Conservation (phyloP, 2,797 vertebrate genomes). For the Coccyzus lansbergi region DNA sequence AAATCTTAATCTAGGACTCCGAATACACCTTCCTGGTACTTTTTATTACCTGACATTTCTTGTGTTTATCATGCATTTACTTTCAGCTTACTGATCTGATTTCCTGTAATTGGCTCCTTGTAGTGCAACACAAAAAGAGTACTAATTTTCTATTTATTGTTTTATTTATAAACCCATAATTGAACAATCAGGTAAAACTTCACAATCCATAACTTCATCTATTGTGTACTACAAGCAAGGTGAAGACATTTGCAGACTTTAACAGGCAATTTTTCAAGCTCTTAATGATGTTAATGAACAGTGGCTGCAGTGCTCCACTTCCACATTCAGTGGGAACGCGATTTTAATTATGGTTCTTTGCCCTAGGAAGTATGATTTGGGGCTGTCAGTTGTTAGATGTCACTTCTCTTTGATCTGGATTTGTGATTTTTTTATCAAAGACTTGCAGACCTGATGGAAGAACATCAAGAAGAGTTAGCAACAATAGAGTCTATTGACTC, state of each 20-base stretch:
- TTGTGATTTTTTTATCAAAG: conserved; percentile 51
- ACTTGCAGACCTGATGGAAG: conserved; percentile 84
- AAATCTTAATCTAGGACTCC: neutral
- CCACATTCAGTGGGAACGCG: neutral
- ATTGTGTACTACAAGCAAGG: neutral
- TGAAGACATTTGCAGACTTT: neutral
- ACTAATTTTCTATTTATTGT: neutral
- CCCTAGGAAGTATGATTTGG: neutral
- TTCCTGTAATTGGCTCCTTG: neutral
- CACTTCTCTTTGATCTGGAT: neutral
- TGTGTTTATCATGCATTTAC: neutral
- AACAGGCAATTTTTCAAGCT: neutral
- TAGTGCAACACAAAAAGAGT: neutral
- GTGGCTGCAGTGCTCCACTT: neutral
- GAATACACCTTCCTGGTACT: neutral
- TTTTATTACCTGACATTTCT: neutral
- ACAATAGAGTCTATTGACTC: conserved; percentile 83
- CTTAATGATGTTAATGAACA: neutral
- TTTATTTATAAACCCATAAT: neutral
- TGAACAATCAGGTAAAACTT: neutral
- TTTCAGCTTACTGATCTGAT: neutral
- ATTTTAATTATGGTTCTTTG: neutral
- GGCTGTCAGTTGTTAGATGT: neutral
- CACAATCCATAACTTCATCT: neutral
- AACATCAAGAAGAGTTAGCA: conserved; percentile 83